Evolutionary conservation across 2,888 invertebrate species (phyloP).

Genomic region (Callosobruchus maculatus): DNA sequence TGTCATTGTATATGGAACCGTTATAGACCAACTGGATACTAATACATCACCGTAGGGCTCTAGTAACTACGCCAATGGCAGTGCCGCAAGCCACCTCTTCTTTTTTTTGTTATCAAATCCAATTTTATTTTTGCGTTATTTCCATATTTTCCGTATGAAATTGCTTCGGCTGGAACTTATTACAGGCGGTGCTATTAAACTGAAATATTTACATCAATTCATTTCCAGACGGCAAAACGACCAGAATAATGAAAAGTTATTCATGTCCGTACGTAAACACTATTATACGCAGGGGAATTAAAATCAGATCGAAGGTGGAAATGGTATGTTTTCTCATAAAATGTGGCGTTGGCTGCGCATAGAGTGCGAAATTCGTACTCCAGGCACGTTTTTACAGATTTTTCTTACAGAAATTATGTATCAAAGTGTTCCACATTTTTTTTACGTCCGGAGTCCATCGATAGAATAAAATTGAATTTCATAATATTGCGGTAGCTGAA

Average conservation of each 20-base stretch:
- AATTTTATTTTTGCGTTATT: neutral
- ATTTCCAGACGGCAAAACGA: conserved; percentile 31
- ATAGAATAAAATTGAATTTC: too few relatives aligned
- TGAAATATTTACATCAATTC: conserved; percentile 38
- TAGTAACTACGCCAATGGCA: neutral
- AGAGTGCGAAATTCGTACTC: too few relatives aligned
- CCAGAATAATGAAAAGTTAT: neutral
- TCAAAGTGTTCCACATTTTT: too few relatives aligned
- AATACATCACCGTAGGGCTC: too few relatives aligned
- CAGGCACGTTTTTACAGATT: too few relatives aligned
- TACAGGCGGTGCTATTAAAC: conserved; percentile 32
- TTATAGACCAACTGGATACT: too few relatives aligned
- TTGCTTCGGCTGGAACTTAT: conserved; percentile 30
- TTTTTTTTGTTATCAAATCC: conserved; percentile 16
- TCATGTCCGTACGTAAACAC: neutral
- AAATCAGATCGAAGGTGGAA: neutral
- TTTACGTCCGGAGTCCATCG: too few relatives aligned
- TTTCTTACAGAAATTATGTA: too few relatives aligned
- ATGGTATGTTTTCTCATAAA: too few relatives aligned
- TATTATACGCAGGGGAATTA: neutral
- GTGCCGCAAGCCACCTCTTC: neutral
- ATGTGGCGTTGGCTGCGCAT: too few relatives aligned
- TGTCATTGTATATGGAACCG: too few relatives aligned
- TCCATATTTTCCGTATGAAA: conserved; percentile 10
- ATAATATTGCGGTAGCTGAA: too few relatives aligned